phyloP scores from a whole-genome alignment of 2,797 vertebrate species.

The Catostomus latipinnis region DNA sequence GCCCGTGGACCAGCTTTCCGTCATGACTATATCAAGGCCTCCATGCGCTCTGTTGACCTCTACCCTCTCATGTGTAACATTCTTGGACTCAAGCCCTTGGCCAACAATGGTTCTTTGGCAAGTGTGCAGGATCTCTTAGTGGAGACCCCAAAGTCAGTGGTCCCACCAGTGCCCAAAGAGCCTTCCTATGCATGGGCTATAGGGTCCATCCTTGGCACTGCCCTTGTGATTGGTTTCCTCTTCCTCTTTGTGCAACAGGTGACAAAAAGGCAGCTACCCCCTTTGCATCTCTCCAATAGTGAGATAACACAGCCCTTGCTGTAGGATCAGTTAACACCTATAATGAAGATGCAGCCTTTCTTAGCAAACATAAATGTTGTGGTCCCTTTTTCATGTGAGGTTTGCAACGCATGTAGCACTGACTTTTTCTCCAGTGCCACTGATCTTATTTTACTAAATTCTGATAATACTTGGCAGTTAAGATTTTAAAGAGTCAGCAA shows the following conservation, averaged over 20 bases:
- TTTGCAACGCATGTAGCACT: slow-evolving; percentile 54
- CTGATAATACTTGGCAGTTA: slow-evolving; percentile 20
- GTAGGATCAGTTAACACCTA: slow-evolving; percentile 77
- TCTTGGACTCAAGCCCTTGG: slow-evolving; percentile 79
- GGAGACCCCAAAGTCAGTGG: slow-evolving; percentile 52
- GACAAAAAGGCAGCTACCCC: slow-evolving; percentile 78
- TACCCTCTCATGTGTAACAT: slow-evolving; percentile 92
- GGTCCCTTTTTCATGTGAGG: slow-evolving; percentile 29
- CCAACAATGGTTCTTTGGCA: slow-evolving; percentile 89
- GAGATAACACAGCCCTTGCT: slow-evolving; percentile 89
- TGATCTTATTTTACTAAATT: slow-evolving; percentile 13
- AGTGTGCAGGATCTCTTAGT: slow-evolving; percentile 83
- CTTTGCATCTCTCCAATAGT: slow-evolving; percentile 74
- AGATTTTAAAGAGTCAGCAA: slow-evolving; percentile 11
- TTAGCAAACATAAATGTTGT: slow-evolving; percentile 10
- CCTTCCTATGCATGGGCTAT: slow-evolving; percentile 77
- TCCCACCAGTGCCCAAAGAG: slow-evolving; percentile 43
- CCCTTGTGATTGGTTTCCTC: slow-evolving; percentile 84
- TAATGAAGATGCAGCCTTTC: slow-evolving; percentile 59
- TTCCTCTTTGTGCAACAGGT: slow-evolving; percentile 83
- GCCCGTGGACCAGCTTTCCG: slow-evolving; percentile 90
- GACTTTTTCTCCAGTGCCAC: neutral
- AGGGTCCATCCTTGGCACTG: slow-evolving; percentile 82
- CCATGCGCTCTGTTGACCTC: slow-evolving; percentile 87
- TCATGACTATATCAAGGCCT: slow-evolving; percentile 79